Evolutionary conservation across 2,797 vertebrate species (phyloP), one percentile per base, ranked within the genome.

Genomic region (Mallotus villosus): DNA sequence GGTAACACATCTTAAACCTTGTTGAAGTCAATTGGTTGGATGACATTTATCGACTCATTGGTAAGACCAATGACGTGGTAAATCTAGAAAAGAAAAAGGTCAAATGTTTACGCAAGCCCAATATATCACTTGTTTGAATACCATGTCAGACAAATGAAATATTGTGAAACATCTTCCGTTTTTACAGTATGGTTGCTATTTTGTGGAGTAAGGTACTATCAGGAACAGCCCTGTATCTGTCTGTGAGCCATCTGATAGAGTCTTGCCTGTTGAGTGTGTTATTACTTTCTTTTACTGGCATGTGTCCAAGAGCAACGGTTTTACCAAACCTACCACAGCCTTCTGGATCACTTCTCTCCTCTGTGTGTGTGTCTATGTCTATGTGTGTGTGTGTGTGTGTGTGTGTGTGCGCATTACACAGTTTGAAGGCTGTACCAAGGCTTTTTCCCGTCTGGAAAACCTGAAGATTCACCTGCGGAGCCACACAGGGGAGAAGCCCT

Each of bases 401-500:
- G 46, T 34, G 61, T 63, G 27, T 63, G 60, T 41, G 60, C 32
- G 60, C 27, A 24, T 34, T 19, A n/a, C 17, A 11, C 86, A 93
- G 92, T 93, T 93, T 81, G 91, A 93, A 89, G 92, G 92, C 58
- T 93, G 92, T 86, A 92, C 89, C 87, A 92, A 93, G 81, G 91
- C 92, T 76, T 93, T 93, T 88, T 93, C 92, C 79, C 87, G 92
- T 71, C 90, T 92, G 53, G 91, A 93, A 86, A 93, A 93, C 86
- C 89, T 93, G 72, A 93, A 93, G 90, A 93, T 93, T 79, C 92
- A 93, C 84, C 87, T 93, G 78, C 87, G 92, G 71, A 92, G 91
- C 80, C 94, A 95, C 49, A 95, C 94, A 1, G 94, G 94, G 6
- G 94, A 94, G 87, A 93, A 94, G 78, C 93, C 94, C 0, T 95